Evolutionary conservation across 2,113 vertebrate genomes (phyloP), one percentile per base, ranked within the genome.

Genomic region (Danio rerio): DNA sequence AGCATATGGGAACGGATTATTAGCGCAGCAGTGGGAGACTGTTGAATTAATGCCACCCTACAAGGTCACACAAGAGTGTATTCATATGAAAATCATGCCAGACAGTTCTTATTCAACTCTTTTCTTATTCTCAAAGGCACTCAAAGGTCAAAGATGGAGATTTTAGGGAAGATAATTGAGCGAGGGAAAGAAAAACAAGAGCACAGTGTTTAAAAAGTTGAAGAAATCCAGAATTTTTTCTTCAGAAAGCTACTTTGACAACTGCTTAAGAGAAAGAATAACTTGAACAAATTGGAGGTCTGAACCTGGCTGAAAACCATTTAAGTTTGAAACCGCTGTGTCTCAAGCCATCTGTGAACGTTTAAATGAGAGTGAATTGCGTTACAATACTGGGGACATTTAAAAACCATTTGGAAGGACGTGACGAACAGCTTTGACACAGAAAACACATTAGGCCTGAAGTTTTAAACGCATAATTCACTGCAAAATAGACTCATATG

Each of bases 11-110:
- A 21, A 9, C 10, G 59, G 21, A 87, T 88, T 88, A 87, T 89
- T 86, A 81, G 53, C 82, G 8, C 65, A 49, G 62, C 52, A 61
- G 74, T 84, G 65, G 43, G 58, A 76, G 79, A 59, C 52, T 86
- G 80, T 50, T 78, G 69, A 88, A 87, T 84, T 13, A 87, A 88
- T 85, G 83, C 68, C n/a, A 71, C 70, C 58, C 59, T 52, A 55
- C 75, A 89, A 87, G 87, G 89, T 89, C 88, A 85, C 83, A 86
- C 21, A 61, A 65, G 68, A 43, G 21, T 2, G 80, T 11, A 62
- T 85, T 85, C 18, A 45, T 50, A 80, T 68, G 18, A 82, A 86
- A 89, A 88, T 78, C 7, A 15, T 2, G 5, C n/a, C 78, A 79
- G 63, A n/a, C n/a, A 4, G 43, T 5, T 79, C 76, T 58, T n/a